Evolutionary conservation across 2,113 vertebrate species (phyloP).

Genomic region (Columba livia): DNA sequence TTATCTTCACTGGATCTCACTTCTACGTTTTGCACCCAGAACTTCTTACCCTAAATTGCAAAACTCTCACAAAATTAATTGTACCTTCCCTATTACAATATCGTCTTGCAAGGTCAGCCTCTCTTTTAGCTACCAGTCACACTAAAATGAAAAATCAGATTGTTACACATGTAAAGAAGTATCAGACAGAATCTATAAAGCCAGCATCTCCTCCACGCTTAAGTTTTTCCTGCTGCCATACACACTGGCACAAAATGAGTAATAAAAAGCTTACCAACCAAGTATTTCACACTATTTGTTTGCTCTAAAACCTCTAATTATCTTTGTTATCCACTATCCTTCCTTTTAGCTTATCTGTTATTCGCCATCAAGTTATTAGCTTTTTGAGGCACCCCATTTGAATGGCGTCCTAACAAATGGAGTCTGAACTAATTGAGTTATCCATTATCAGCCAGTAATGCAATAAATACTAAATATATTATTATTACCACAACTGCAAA

Average conservation of each 20-base stretch:
- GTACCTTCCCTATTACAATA: background rate
- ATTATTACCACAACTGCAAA: background rate
- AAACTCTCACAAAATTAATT: background rate
- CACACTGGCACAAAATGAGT: background rate
- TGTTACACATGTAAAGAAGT: background rate
- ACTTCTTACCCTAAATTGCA: background rate
- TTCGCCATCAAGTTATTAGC: constrained; percentile 28
- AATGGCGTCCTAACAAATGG: constrained; percentile 1
- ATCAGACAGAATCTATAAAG: background rate
- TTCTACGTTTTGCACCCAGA: background rate
- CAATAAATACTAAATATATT: constrained; percentile 49
- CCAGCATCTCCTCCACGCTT: background rate
- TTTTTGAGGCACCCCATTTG: background rate
- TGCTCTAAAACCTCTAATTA: constrained; percentile 20
- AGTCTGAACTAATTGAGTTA: constrained; percentile 44
- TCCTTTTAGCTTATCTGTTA: background rate
- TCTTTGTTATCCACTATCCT: background rate
- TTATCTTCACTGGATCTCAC: background rate
- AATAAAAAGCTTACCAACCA: constrained; percentile 17
- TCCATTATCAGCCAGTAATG: constrained; percentile 29
- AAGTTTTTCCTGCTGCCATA: background rate
- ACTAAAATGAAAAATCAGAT: background rate
- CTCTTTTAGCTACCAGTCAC: background rate
- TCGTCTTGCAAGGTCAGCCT: background rate
- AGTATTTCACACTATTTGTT: background rate